These are phyloP conservation scores for Heliconius hortense DNA, from an alignment of 2,888 invertebrate genomes.

Conservation along the genomic window DNA sequence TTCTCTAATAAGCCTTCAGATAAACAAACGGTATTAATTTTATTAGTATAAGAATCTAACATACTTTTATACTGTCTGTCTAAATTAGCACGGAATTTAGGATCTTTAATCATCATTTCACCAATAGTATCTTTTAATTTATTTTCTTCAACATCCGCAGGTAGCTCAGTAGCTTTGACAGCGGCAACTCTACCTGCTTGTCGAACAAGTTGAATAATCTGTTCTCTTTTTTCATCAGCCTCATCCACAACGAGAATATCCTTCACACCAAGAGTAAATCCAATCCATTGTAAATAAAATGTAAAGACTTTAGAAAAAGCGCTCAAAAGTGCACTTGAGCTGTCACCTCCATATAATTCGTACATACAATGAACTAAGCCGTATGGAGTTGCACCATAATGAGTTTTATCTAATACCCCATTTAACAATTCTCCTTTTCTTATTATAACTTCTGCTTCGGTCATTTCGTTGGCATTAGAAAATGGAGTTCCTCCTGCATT, in stretches of 20 bases:
- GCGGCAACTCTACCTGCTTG: conserved; percentile 84
- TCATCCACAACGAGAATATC: conserved; percentile 92
- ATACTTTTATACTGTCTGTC: conserved; percentile 91
- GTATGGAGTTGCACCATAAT: conserved; percentile 97
- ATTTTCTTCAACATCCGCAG: conserved; percentile 80
- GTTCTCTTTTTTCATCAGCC: conserved; percentile 87
- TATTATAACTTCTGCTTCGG: conserved; percentile 95
- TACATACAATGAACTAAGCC: conserved; percentile 97
- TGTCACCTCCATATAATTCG: conserved; percentile 95
- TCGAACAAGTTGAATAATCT: conserved; percentile 85
- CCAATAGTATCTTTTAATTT: conserved; percentile 86
- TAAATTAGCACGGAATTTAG: conserved; percentile 89
- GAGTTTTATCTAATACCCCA: conserved; percentile 97
- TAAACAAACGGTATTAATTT: conserved; percentile 93
- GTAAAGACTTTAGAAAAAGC: conserved; percentile 97
- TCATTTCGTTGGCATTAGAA: conserved; percentile 84
- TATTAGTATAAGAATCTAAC: conserved; percentile 92
- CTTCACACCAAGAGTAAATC: conserved; percentile 97
- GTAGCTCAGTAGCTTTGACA: conserved; percentile 86
- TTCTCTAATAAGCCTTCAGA: conserved; percentile 91
- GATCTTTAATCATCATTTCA: conserved; percentile 85
- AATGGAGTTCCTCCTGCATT: conserved; percentile 85
- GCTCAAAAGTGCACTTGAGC: conserved; percentile 91
- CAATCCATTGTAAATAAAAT: conserved; percentile 92
- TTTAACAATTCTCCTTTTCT: conserved; percentile 92